Conservation (phyloP, 2,888 invertebrate species). For the Oasisia sp. region DNA sequence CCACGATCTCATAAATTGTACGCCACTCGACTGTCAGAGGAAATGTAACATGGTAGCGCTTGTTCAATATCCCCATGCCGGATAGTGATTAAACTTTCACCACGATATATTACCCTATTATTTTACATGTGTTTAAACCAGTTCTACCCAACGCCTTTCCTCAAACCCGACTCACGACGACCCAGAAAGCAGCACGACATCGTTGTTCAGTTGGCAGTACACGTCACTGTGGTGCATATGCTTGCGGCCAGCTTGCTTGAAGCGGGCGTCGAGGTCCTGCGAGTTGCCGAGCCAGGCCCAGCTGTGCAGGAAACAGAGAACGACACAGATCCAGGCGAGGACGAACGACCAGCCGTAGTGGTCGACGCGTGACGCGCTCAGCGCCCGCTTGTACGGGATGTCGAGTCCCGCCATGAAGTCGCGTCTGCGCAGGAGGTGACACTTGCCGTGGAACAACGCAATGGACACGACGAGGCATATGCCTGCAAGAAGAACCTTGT, state of each 20-base stretch:
- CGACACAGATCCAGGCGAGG: constrained; percentile 59
- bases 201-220: not conserved
- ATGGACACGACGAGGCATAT: constrained; percentile 41
- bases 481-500: not conserved
- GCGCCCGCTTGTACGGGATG: constrained; percentile 48
- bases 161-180: not conserved
- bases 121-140: not conserved
- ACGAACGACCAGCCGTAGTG: constrained; percentile 58
- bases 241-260: not conserved
- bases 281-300: constrained; percentile 55
- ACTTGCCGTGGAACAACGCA: constrained; percentile 56
- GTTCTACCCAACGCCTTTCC: not conserved
- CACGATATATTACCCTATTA: too few species aligned
- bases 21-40: not conserved
- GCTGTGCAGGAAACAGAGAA: constrained; percentile 50
- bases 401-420: constrained; percentile 47
- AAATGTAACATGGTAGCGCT: not conserved
- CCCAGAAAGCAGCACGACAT: not conserved
- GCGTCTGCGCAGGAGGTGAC: constrained; percentile 50
- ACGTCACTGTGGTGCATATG: constrained; percentile 4
- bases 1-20: not conserved
- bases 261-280: constrained; percentile 40
- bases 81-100: too few species aligned
- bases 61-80: not conserved
- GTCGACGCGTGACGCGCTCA: constrained; percentile 46